A percentile compares a stretch with the other conserved stretches of the same genome.
Conservation (phyloP, 92 coral and sea anemone species). For the Umimayanthus kanabou region DNA sequence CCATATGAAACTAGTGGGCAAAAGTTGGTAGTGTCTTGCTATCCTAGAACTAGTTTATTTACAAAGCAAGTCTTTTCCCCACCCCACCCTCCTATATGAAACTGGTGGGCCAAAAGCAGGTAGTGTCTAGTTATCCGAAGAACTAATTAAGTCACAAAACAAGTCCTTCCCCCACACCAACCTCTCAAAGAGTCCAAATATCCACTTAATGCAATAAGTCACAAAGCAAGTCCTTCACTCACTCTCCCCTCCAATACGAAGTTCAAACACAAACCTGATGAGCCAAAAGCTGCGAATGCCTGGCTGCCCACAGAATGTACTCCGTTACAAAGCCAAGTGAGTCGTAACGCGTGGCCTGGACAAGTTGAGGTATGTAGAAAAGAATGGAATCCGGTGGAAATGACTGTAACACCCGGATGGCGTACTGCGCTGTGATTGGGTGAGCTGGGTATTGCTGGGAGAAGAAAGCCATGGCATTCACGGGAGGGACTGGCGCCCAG, state of each 20-base stretch:
- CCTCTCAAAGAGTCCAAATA: too few relatives aligned
- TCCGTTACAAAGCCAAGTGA: slow-evolving; percentile 93
- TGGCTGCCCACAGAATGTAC: slow-evolving; percentile 98
- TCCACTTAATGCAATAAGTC: too few relatives aligned
- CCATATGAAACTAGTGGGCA: too few relatives aligned
- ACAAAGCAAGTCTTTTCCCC: neutral
- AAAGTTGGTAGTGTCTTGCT: too few relatives aligned
- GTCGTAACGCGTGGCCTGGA: slow-evolving; percentile 95
- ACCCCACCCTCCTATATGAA: neutral
- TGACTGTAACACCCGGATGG: slow-evolving; percentile 94
- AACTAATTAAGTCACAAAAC: slow-evolving; percentile 90
- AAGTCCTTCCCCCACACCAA: too few relatives aligned
- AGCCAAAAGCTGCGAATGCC: slow-evolving; percentile 91
- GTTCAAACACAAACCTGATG: slow-evolving; percentile 78
- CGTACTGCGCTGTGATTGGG: slow-evolving; percentile 96
- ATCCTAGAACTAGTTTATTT: too few relatives aligned
- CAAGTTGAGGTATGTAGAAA: slow-evolving; percentile 93
- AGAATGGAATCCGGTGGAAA: slow-evolving; percentile 96
- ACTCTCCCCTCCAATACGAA: too few relatives aligned
- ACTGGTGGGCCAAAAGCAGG: too few relatives aligned
- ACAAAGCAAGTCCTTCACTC: neutral
- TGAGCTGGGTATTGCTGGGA: slow-evolving; percentile 97
- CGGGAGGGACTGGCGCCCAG: slow-evolving; percentile 98
- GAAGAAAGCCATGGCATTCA: slow-evolving; percentile 95
- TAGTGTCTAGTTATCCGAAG: slow-evolving; percentile 64